Evolutionary conservation across 2,113 vertebrate species (phyloP), one percentile per base, ranked within the genome.

Genomic region (Barbus barbus): DNA sequence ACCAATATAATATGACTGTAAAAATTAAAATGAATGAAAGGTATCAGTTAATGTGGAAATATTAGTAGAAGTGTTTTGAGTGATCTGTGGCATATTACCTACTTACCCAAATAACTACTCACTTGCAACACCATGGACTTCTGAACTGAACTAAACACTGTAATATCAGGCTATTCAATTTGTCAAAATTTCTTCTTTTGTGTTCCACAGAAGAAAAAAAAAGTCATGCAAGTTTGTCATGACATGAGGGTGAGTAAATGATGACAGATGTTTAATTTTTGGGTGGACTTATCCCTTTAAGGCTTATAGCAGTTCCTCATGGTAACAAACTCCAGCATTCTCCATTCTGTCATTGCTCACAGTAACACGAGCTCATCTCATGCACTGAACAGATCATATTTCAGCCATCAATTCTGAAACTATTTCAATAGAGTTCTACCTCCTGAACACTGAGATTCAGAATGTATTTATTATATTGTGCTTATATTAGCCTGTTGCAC

Each of bases 361-460:
- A 73, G 36, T 46, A 73, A 73, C 69, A 26, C 26, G 36, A 73
- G 22, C 22, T 73, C 36, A 44, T 46, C 69, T 73, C 69, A 72
- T 41, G 38, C 38, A 41, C 22, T 41, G 22, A 69, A 69, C 65
- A 14, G 22, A 72, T 71, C 5, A 13, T 7, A 73, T 73, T 73
- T 46, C n/a, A 73, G 3, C 13, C 5, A 73, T 73, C 69, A 44
- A 2, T 8, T 72, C 22, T 72, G 9, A 7, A 72, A 24, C 38
- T n/a, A 44, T 24, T 24, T 44, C 38, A 38, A 72, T 11, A 3
- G 5, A 9, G 12, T 24, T 24, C 60, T 63, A 63, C 60, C 13
- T 73, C 12, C 5, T 73, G 3, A 73, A 44, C 36, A 26, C 13
- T n/a, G 12, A 44, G 13, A 13, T 44, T 72, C 8, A n/a, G 58